Percentiles rank a stretch among this genome's conserved stretches.
These are phyloP conservation scores for Aselliscus stoliczkanus DNA, from an alignment of 2,797 vertebrate species.

Conservation along the genomic window DNA sequence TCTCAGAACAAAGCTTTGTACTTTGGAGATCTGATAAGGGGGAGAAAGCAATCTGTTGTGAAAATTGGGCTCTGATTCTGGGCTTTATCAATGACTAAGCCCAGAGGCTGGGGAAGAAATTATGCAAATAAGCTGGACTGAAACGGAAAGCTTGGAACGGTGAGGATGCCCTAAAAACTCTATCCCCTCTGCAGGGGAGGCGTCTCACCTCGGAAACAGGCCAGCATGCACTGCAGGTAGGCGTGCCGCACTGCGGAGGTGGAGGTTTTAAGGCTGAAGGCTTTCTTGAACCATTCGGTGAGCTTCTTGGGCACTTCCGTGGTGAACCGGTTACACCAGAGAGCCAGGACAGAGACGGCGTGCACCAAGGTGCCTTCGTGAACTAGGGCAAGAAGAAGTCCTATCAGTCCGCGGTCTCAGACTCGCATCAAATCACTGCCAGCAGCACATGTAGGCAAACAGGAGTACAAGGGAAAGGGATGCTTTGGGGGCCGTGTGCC, in stretches of 20 bases:
- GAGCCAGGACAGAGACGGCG: slow-evolving; percentile 90
- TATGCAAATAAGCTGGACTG: background rate
- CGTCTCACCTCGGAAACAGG: slow-evolving; percentile 91
- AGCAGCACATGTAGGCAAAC: rapidly evolving
- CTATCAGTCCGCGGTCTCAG: background rate
- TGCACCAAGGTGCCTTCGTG: slow-evolving; percentile 95
- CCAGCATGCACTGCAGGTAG: slow-evolving; percentile 95
- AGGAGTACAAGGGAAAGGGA: background rate
- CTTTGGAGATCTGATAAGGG: background rate
- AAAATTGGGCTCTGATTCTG: background rate
- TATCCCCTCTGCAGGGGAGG: background rate
- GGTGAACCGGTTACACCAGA: slow-evolving; percentile 92
- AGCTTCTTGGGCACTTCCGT: slow-evolving; percentile 89
- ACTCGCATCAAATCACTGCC: background rate
- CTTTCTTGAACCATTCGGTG: slow-evolving; percentile 95
- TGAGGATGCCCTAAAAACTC: background rate
- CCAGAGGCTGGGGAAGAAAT: background rate
- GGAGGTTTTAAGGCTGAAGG: slow-evolving; percentile 94
- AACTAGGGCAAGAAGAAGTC: slow-evolving; percentile 81
- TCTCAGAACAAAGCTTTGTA: background rate
- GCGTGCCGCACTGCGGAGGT: slow-evolving; percentile 94
- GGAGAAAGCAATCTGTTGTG: background rate
- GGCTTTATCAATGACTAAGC: background rate
- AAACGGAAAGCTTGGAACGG: background rate
- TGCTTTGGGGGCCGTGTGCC: rapidly evolving